These are phyloP conservation scores for Thymelicus acteon DNA, from an alignment of 2,888 invertebrate genomes.

Conservation along the genomic window DNA sequence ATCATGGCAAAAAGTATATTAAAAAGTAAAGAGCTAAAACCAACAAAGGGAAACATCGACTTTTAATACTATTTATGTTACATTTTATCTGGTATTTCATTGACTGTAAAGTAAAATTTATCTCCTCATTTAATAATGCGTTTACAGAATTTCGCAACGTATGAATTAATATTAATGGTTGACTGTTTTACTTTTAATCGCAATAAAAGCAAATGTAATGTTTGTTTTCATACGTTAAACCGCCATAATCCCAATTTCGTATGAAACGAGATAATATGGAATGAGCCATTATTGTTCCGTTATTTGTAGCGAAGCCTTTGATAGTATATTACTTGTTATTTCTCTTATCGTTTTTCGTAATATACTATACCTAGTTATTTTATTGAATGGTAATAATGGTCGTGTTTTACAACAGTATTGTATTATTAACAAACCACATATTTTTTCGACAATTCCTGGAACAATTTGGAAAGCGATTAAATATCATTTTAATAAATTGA, in stretches of 20 bases:
- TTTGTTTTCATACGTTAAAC: constrained; percentile 23
- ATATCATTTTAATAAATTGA: too few relatives aligned
- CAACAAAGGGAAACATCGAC: too few relatives aligned
- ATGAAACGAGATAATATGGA: constrained; percentile 20
- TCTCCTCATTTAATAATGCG: constrained; percentile 4
- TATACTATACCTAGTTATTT: background rate
- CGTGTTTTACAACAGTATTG: background rate
- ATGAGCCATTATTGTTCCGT: constrained; percentile 14
- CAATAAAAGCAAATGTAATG: constrained; percentile 28
- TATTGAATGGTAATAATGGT: background rate
- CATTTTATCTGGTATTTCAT: constrained; percentile 7
- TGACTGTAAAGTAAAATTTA: constrained; percentile 2
- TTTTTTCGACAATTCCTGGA: background rate
- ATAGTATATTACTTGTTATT: background rate
- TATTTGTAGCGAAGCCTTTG: background rate
- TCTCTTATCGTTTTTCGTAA: background rate
- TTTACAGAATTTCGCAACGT: constrained; percentile 7
- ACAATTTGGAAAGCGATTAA: too few relatives aligned
- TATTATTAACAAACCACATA: background rate
- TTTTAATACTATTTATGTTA: background rate
- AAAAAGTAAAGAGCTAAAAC: too few relatives aligned
- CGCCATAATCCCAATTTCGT: constrained; percentile 21
- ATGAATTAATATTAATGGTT: constrained; percentile 29
- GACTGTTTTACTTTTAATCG: constrained; percentile 25
- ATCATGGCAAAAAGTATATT: too few relatives aligned